Evolutionary conservation across 2,888 invertebrate species (phyloP).

Genomic region (Scaptodrosophila latifasciaeformis): DNA sequence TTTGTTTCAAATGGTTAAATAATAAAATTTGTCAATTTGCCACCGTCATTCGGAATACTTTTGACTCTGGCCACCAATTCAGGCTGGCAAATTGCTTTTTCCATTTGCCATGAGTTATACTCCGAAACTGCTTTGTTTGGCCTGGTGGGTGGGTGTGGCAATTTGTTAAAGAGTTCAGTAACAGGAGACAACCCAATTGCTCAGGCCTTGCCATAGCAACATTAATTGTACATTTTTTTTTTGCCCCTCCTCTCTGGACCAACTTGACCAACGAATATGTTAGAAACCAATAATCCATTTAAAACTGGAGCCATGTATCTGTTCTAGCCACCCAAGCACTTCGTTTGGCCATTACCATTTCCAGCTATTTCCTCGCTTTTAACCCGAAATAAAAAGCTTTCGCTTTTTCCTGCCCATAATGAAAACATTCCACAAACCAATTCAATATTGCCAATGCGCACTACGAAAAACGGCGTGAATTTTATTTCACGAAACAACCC

Average conservation of each 20-base stretch:
- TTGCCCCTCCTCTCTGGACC: too few species aligned
- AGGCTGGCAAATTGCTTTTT: conserved; percentile 57
- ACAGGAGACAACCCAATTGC: conserved; percentile 3
- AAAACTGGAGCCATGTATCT: conserved; percentile 22
- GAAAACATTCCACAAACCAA: conserved; percentile 65
- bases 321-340: neutral
- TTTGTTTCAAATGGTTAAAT: conserved; percentile 49
- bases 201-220: conserved; percentile 17
- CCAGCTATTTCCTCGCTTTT: conserved; percentile 21
- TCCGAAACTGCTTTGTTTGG: conserved; percentile 9
- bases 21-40: conserved; percentile 67
- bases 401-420: conserved; percentile 39
- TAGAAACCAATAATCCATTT: conserved; percentile 45
- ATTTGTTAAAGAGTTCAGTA: conserved; percentile 11
- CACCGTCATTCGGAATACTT: conserved; percentile 32
- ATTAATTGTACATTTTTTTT: conserved; percentile 27
- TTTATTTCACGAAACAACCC: conserved; percentile 20
- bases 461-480: conserved; percentile 22
- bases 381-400: conserved; percentile 20
- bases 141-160: conserved; percentile 33
- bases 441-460: conserved; percentile 67
- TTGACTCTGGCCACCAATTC: too few species aligned
- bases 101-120: conserved; percentile 14
- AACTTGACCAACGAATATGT: neutral
- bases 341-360: neutral